Percentiles rank a stretch among this genome's conserved stretches.
Conservation (phyloP, 1,140 invertebrate species). For the Drosophila hydei region DNA sequence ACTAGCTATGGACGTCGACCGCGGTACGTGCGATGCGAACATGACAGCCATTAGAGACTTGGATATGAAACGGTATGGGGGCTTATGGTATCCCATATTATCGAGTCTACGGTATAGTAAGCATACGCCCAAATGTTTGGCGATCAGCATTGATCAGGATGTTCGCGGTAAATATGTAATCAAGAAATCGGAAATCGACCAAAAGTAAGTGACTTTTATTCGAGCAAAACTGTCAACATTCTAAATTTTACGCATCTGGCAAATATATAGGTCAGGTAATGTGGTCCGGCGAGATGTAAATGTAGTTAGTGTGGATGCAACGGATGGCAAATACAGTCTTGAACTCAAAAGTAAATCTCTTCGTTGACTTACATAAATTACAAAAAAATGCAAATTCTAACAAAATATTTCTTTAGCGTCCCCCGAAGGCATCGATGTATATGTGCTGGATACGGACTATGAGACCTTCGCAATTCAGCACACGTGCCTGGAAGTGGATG, state of each 20-base stretch:
- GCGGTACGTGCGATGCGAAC: slow-evolving; percentile 29
- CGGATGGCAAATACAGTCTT: not conserved
- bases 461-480: slow-evolving; percentile 36
- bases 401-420: slow-evolving; percentile 1
- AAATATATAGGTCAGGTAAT: not conserved
- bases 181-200: not conserved
- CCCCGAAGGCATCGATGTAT: slow-evolving; percentile 30
- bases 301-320: no score
- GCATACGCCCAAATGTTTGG: slow-evolving; percentile 35
- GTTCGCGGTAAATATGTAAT: not conserved
- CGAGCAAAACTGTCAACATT: slow-evolving; percentile 5
- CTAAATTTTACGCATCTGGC: no score
- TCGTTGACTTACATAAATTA: no score
- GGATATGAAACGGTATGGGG: slow-evolving; percentile 16
- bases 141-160: not conserved
- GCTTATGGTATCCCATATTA: slow-evolving; percentile 57
- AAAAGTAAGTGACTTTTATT: not conserved
- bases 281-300: not conserved
- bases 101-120: no score
- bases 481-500: slow-evolving; percentile 29
- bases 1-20: not conserved
- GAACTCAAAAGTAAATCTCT: not conserved
- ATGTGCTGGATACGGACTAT: slow-evolving; percentile 58
- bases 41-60: slow-evolving; percentile 40
- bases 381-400: no score